These are phyloP conservation scores for Ochropleura plecta DNA, from an alignment of 2,888 invertebrate species.

Conservation along the genomic window DNA sequence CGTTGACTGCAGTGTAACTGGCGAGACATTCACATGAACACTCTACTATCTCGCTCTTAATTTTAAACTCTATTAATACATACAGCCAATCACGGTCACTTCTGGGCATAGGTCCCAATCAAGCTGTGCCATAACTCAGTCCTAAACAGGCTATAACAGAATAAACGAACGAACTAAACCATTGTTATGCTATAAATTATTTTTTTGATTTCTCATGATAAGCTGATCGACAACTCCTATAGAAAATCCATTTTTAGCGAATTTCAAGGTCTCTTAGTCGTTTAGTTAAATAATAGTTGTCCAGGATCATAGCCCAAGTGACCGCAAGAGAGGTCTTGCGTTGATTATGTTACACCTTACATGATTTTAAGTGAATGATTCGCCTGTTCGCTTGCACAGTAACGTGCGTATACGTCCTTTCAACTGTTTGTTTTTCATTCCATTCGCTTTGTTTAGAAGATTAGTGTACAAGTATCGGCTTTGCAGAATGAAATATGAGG, in stretches of 20 bases:
- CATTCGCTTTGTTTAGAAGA: conserved; percentile 4
- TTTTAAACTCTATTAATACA: neutral
- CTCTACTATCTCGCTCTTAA: neutral
- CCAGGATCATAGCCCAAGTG: too few species aligned
- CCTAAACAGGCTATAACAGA: too few species aligned
- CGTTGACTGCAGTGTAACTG: conserved; percentile 35
- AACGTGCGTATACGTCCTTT: neutral
- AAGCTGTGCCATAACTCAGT: too few species aligned
- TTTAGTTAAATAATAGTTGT: too few species aligned
- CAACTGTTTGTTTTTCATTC: neutral
- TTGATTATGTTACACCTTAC: too few species aligned
- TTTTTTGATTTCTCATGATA: too few species aligned
- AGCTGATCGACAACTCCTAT: too few species aligned
- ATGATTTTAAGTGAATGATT: neutral
- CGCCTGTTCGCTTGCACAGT: neutral
- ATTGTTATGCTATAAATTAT: too few species aligned
- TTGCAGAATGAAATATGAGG: conserved; percentile 33
- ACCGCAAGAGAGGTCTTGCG: too few species aligned
- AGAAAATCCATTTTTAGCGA: too few species aligned
- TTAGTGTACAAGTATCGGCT: neutral
- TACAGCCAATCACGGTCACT: neutral
- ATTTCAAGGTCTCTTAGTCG: too few species aligned
- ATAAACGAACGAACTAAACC: too few species aligned
- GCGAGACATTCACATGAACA: neutral
- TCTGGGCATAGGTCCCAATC: neutral